These are phyloP conservation scores for Phycodurus eques DNA, from an alignment of 2,113 vertebrate genomes.

Conservation along the genomic window DNA sequence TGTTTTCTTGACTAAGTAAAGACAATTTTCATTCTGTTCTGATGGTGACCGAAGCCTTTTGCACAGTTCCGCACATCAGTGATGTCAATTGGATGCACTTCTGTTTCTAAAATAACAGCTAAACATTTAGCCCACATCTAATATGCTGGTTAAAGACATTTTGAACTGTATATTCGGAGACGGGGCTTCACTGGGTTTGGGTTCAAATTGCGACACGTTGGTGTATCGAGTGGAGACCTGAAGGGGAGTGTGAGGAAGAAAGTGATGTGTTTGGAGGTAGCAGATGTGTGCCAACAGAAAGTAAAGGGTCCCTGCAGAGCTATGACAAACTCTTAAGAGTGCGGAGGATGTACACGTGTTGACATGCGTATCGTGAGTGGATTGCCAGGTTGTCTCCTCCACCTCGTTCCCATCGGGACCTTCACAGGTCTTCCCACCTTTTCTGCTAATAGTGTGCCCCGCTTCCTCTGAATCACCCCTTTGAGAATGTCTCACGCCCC, in stretches of 20 bases:
- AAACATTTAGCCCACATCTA: not conserved
- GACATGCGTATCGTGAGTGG: conserved; percentile 13
- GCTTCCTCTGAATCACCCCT: conserved; percentile 2
- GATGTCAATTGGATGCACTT: not conserved
- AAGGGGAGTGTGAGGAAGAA: conserved; percentile 9
- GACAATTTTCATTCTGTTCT: not conserved
- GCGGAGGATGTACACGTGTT: conserved; percentile 22
- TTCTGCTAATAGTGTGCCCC: not conserved
- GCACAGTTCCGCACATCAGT: not conserved
- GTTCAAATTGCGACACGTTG: not conserved
- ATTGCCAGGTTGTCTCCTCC: conserved; percentile 11
- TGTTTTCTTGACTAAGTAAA: not conserved
- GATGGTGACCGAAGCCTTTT: not conserved
- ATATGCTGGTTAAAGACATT: not conserved
- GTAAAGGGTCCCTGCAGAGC: conserved; percentile 38
- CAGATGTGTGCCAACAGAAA: conserved; percentile 27
- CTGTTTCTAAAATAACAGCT: not conserved
- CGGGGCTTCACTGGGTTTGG: not conserved
- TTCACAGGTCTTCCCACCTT: not conserved
- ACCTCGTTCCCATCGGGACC: not conserved
- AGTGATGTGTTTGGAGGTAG: conserved; percentile 22
- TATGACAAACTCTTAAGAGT: conserved; percentile 32
- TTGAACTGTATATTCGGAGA: not conserved
- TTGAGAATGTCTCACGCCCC: conserved; percentile 9
- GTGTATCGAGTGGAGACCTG: not conserved